Conservation (phyloP, 2,797 vertebrate species). For the Cuculus canorus region DNA sequence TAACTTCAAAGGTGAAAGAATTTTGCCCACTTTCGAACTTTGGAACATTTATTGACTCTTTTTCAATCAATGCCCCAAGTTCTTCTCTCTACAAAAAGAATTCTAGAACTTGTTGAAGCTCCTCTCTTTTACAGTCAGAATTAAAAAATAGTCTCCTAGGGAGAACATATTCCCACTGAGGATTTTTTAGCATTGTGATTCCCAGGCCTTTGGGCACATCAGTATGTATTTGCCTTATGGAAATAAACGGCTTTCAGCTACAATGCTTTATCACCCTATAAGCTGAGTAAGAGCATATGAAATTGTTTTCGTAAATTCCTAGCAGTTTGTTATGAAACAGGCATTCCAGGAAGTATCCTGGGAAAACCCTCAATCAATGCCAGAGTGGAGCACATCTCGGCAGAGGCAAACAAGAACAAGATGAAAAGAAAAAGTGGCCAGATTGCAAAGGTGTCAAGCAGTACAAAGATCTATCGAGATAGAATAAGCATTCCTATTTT, state of each 20-base stretch:
- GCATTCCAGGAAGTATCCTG: neutral
- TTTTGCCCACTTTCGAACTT: neutral
- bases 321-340: neutral
- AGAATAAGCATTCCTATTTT: neutral
- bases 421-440: neutral
- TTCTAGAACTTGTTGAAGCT: neutral
- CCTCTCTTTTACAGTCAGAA: neutral
- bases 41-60: neutral
- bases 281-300: neutral
- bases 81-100: neutral
- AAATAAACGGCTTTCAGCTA: neutral
- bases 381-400: neutral
- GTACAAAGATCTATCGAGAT: neutral
- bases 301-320: conserved; percentile 3
- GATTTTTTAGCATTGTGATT: neutral
- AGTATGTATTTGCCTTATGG: conserved; percentile 10
- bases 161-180: neutral
- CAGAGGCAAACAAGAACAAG: neutral
- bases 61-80: neutral
- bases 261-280: neutral
- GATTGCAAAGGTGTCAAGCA: neutral
- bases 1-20: neutral
- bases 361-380: neutral
- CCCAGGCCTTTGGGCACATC: neutral
- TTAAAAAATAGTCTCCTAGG: neutral